Evolutionary conservation across 2,888 invertebrate species (phyloP).

Genomic region (Nymphalis urticae): DNA sequence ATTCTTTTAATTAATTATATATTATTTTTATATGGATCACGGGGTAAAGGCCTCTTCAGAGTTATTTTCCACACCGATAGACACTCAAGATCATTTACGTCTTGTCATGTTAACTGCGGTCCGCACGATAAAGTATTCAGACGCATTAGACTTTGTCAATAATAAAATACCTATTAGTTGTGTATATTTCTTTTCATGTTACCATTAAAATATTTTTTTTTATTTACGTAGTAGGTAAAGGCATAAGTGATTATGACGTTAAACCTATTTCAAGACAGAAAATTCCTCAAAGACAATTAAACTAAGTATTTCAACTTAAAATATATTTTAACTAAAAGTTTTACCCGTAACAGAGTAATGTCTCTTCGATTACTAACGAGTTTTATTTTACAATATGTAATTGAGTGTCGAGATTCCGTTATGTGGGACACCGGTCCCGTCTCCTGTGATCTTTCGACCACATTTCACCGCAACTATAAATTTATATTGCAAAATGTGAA

Average conservation of each 20-base stretch:
- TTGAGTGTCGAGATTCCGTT: slow-evolving; percentile 19
- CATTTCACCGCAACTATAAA: slow-evolving; percentile 29
- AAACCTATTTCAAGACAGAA: too few species aligned
- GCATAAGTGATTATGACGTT: too few species aligned
- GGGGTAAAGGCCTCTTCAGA: slow-evolving; percentile 32
- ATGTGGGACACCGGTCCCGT: slow-evolving; percentile 33
- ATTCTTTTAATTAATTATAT: slow-evolving; percentile 19
- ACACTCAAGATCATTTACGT: slow-evolving; percentile 27
- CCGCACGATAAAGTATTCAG: slow-evolving; percentile 11
- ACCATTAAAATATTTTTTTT: too few species aligned
- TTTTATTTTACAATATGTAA: slow-evolving; percentile 33
- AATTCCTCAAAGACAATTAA: too few species aligned
- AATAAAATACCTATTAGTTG: not conserved
- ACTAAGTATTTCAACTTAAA: too few species aligned
- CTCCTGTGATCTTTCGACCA: slow-evolving; percentile 32
- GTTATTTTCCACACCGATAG: slow-evolving; percentile 36
- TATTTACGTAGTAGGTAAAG: too few species aligned
- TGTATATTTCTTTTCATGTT: too few species aligned
- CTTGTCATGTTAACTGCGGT: slow-evolving; percentile 17
- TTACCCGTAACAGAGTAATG: not conserved
- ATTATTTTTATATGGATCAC: slow-evolving; percentile 20
- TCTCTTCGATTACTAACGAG: slow-evolving; percentile 16
- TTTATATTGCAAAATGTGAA: slow-evolving; percentile 27
- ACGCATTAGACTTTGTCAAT: not conserved
- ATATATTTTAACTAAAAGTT: too few species aligned